Evolutionary conservation across 2,888 invertebrate species (phyloP).

Genomic region (Thymelicus acteon): DNA sequence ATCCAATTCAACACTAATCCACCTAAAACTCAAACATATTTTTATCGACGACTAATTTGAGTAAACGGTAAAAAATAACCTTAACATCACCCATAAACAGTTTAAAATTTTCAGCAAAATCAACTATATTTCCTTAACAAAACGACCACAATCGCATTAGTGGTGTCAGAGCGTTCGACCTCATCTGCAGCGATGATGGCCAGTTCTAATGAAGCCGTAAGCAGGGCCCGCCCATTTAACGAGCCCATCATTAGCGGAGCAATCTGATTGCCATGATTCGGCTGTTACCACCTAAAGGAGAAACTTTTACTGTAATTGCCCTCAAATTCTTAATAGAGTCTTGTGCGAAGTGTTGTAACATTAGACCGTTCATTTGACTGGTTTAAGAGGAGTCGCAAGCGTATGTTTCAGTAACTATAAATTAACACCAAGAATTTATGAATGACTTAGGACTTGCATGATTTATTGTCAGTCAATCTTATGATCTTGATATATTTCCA

Average conservation of each 20-base stretch:
- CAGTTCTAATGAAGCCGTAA: slow-evolving; percentile 58
- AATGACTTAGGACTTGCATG: too few relatives aligned
- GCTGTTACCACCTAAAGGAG: slow-evolving; percentile 39
- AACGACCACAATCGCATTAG: not conserved
- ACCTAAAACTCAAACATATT: not conserved
- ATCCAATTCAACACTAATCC: not conserved
- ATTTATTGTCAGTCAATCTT: too few relatives aligned
- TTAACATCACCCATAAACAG: not conserved
- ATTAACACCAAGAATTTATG: too few relatives aligned
- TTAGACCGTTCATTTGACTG: too few relatives aligned
- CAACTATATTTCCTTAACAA: not conserved
- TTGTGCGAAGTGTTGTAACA: not conserved
- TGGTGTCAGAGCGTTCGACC: not conserved
- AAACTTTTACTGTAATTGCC: slow-evolving; percentile 25
- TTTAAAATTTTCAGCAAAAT: not conserved
- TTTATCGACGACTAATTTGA: not conserved
- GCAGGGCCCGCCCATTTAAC: slow-evolving; percentile 51
- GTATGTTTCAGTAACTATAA: too few relatives aligned
- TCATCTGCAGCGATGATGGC: slow-evolving; percentile 43
- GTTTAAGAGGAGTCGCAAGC: too few relatives aligned
- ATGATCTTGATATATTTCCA: too few relatives aligned
- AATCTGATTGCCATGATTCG: slow-evolving; percentile 51
- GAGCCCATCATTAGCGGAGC: slow-evolving; percentile 53
- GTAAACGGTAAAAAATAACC: not conserved
- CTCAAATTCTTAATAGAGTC: not conserved